Base-by-base conservation (phyloP, 2,113 vertebrate genomes). In the Tragelaphus imberbis region DNA sequence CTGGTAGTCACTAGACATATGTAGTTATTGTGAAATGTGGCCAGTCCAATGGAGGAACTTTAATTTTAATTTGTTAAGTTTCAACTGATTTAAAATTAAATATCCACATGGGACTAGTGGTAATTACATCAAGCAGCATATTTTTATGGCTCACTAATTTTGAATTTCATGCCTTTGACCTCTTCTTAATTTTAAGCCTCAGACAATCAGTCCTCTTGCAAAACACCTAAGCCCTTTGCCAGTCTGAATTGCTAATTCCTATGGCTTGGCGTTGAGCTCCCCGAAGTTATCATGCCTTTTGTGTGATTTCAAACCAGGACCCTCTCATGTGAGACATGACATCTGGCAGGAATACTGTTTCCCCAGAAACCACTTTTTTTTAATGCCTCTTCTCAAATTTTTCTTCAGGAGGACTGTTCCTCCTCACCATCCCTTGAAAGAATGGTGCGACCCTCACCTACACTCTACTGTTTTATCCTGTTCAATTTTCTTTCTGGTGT, bases 211-310 rank as follows among this genome's bases (percentile, higher is more conserved):
- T 71, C 36, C 21, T 80, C 65, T 85, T 55, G 14, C 4, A 96
- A 5, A 80, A 91, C 55, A 49, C 49, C 30, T 68, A 47, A 86
- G 47, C 55, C 47, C 23, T 36, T 44, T 13, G 36, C 47, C 49
- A 21, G 6, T 61, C 59, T 68, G 49, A 51, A 9, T 7, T 44
- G 30, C 87, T 49, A 5, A 27, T 77, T 77, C 19, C 94, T 28
- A 1, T 3, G 30, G 30, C 51, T 11, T 28, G 10, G 6, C 3
- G 0, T 82, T 56, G 10, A 4, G 4, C 58, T 81, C n/a, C 6
- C 59, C 25, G 15, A 40, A 30, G 5, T 7, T 15, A 2, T 13
- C 56, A 40, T 12, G 28, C 23, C 19, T 30, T 88, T 17, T 14
- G 30, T 36, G 3, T 15, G 63, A 44, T 59, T 44, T 87, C 49